phyloP scores from a whole-genome alignment of 2,888 invertebrate genomes.

The Limnephilus rhombicus region DNA sequence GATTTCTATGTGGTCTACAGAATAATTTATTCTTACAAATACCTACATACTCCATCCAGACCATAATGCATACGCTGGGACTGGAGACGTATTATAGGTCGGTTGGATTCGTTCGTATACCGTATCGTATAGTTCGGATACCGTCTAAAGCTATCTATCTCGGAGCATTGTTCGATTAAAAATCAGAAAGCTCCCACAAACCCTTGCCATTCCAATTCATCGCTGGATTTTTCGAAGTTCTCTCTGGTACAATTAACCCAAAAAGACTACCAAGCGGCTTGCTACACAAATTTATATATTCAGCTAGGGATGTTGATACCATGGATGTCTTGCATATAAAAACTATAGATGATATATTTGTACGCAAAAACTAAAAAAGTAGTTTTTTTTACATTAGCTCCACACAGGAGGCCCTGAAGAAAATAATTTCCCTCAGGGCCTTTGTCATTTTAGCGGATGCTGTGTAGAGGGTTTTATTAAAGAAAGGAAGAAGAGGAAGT shows the following conservation, averaged over 20 bases:
- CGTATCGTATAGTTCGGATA: neutral
- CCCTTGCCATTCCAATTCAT: neutral
- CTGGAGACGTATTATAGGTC: conserved; percentile 37
- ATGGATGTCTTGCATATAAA: neutral
- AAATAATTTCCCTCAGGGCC: no score
- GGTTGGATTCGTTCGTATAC: neutral
- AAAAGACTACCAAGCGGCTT: neutral
- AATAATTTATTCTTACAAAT: conserved; percentile 51
- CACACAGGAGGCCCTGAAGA: no score
- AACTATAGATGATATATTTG: neutral
- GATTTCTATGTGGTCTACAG: conserved; percentile 28
- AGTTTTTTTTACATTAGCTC: no score
- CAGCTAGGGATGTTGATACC: neutral
- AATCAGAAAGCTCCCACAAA: neutral
- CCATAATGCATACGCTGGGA: conserved; percentile 47
- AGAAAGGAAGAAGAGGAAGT: no score
- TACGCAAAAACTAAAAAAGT: no score
- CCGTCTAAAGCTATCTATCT: neutral
- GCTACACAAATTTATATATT: neutral
- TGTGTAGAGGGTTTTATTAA: no score
- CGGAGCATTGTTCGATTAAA: neutral
- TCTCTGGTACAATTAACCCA: neutral
- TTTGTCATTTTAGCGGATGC: no score
- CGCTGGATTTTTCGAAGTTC: neutral
- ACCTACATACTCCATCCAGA: conserved; percentile 17